A percentile compares a stretch with the other conserved stretches of the same genome.
phyloP scores from a whole-genome alignment of 2,113 vertebrate genomes.

The Phaethornis superciliosus region DNA sequence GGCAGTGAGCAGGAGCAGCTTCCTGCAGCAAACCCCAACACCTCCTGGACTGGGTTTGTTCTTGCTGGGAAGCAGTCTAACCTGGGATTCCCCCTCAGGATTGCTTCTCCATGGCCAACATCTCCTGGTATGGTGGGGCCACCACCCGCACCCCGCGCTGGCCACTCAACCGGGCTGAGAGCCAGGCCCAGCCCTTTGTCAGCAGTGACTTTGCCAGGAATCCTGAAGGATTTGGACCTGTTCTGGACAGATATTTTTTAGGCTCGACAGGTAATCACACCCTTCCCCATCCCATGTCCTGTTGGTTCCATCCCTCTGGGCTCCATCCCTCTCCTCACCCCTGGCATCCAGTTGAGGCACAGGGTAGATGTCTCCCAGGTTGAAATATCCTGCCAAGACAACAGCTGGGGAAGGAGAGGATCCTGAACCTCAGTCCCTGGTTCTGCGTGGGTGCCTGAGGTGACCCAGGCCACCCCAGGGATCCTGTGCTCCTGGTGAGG shows the following conservation, averaged over 20 bases:
- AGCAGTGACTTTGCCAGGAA: conserved; percentile 78
- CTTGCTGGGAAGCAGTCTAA: neutral
- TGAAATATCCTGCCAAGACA: neutral
- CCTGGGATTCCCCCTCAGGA: conserved; percentile 70
- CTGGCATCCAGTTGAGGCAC: neutral
- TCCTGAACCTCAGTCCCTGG: no score
- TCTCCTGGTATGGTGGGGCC: conserved; percentile 90
- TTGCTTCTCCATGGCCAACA: conserved; percentile 90
- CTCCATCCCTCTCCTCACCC: accelerated
- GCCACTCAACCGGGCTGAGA: conserved; percentile 83
- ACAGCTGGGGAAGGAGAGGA: no score
- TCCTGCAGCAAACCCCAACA: neutral
- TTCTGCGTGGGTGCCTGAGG: neutral
- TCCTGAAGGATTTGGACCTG: conserved; percentile 81
- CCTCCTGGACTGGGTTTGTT: neutral
- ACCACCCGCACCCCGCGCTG: conserved; percentile 80
- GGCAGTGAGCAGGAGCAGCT: neutral
- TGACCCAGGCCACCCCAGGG: neutral
- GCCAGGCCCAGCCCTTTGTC: conserved; percentile 79
- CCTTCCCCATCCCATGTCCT: accelerated
- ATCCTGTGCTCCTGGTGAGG: accelerated
- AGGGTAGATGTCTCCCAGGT: accelerated
- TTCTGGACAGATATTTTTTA: conserved; percentile 88
- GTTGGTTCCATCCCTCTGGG: accelerated
- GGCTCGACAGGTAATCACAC: conserved; percentile 84